Percentiles rank a stretch among this genome's conserved stretches.
Evolutionary conservation across 2,888 invertebrate genomes (phyloP).

Genomic region (Pediacus dermestoides): DNA sequence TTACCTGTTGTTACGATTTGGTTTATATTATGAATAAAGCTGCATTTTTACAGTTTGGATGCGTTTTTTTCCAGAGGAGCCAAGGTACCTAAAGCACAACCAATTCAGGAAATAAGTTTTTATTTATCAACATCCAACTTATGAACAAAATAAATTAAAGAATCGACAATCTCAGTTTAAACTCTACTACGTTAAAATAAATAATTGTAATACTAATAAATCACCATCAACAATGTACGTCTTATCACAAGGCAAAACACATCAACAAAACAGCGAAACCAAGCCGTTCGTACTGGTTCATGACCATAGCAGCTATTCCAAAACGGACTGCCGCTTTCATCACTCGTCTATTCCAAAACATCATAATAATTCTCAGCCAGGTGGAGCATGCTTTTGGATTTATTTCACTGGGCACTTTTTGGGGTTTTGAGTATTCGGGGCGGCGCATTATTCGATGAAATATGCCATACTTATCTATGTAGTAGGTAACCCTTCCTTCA

Average conservation of each 20-base stretch:
- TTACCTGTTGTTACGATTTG: slow-evolving; percentile 47
- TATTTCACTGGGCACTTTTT: slow-evolving; percentile 5
- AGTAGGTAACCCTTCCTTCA: slow-evolving; percentile 26
- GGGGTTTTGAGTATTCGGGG: slow-evolving; percentile 11
- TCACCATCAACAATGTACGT: neutral
- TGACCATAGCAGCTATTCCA: slow-evolving; percentile 42
- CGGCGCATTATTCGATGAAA: slow-evolving; percentile 25
- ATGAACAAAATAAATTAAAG: too few species aligned
- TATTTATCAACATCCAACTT: too few species aligned
- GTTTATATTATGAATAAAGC: slow-evolving; percentile 48
- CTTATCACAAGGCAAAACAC: slow-evolving; percentile 39
- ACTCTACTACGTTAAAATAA: too few species aligned
- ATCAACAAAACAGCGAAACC: slow-evolving; percentile 43
- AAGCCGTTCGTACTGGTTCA: slow-evolving; percentile 43
- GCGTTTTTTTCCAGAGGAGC: neutral
- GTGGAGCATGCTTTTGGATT: slow-evolving; percentile 27
- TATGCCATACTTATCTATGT: slow-evolving; percentile 30
- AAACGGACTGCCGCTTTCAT: slow-evolving; percentile 43
- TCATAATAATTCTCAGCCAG: slow-evolving; percentile 42
- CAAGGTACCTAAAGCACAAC: neutral
- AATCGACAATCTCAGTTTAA: too few species aligned
- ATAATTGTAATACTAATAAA: slow-evolving; percentile 3
- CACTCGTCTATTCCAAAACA: slow-evolving; percentile 45
- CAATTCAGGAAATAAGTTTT: too few species aligned
- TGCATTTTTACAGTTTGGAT: slow-evolving; percentile 47